Percentiles rank a stretch among this genome's conserved stretches.
Evolutionary conservation across 2,797 vertebrate species (phyloP).

Genomic region (Adelosebastes latens): DNA sequence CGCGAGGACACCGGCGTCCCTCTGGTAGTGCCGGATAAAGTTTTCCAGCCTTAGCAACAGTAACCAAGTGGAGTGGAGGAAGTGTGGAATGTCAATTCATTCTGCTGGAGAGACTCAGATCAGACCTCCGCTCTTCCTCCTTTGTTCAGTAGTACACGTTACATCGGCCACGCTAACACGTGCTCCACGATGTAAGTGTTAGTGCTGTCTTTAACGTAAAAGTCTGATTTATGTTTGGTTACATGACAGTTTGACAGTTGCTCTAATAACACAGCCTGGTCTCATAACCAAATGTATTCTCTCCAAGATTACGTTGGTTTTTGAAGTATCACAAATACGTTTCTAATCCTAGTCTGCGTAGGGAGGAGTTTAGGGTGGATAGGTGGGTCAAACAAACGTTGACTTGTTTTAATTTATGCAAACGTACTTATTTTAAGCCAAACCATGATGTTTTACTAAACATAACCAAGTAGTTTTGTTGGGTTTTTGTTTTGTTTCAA

Average conservation of each 20-base stretch:
- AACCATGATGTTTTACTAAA: background rate
- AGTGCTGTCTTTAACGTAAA: background rate
- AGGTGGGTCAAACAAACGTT: background rate
- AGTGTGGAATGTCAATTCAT: conserved; percentile 44
- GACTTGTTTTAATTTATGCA: background rate
- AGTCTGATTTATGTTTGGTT: background rate
- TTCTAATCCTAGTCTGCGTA: no score
- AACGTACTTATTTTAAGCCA: background rate
- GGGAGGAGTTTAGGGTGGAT: background rate
- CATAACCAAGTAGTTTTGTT: background rate
- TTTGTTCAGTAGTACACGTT: background rate
- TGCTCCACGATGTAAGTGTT: background rate
- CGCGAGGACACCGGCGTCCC: background rate
- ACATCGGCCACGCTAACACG: background rate
- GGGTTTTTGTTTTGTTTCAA: background rate
- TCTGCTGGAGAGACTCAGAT: conserved; percentile 21
- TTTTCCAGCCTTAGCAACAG: conserved; percentile 67
- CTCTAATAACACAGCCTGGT: background rate
- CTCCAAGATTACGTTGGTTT: no score
- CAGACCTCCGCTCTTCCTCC: background rate
- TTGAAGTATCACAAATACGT: no score
- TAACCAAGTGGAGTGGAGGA: conserved; percentile 48
- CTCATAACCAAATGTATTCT: no score
- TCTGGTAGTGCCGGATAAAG: conserved; percentile 34
- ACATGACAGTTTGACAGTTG: background rate